A percentile compares a stretch with the other conserved stretches of the same genome.
phyloP scores from a whole-genome alignment of 2,797 vertebrate genomes.

The Oreochromis grahami region DNA sequence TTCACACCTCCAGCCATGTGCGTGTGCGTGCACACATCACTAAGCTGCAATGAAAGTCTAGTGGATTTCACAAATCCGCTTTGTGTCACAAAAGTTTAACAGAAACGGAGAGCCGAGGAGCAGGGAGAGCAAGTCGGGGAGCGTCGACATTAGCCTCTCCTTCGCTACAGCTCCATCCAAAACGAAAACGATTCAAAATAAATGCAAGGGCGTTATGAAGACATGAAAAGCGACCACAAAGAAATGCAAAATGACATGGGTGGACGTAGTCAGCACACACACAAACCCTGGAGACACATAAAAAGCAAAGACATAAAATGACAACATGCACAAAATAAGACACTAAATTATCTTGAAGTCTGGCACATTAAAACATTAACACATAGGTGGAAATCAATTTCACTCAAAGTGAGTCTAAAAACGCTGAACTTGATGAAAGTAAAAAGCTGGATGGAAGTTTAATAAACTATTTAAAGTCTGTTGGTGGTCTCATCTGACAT shows the following conservation, averaged over 20 bases:
- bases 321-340: neutral
- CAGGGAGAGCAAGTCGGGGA: neutral
- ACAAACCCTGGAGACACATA: neutral
- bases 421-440: neutral
- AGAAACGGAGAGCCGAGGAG: conserved; percentile 15
- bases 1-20: conserved; percentile 9
- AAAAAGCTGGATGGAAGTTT: neutral
- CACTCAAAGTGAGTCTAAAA: neutral
- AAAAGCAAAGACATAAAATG: neutral
- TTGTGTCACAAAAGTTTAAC: conserved; percentile 59
- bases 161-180: neutral
- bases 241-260: neutral
- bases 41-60: conserved; percentile 34
- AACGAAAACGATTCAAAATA: neutral
- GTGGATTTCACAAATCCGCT: conserved; percentile 63
- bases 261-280: neutral
- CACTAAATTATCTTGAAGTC: neutral
- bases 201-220: neutral
- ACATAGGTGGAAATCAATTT: neutral
- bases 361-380: neutral
- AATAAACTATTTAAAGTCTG: neutral
- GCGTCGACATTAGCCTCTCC: neutral
- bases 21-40: neutral
- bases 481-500: neutral
- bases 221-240: neutral